Percentiles rank a stretch among this genome's conserved stretches.
Conservation (phyloP, 2,797 vertebrate genomes). For the Gymnothorax javanicus region DNA sequence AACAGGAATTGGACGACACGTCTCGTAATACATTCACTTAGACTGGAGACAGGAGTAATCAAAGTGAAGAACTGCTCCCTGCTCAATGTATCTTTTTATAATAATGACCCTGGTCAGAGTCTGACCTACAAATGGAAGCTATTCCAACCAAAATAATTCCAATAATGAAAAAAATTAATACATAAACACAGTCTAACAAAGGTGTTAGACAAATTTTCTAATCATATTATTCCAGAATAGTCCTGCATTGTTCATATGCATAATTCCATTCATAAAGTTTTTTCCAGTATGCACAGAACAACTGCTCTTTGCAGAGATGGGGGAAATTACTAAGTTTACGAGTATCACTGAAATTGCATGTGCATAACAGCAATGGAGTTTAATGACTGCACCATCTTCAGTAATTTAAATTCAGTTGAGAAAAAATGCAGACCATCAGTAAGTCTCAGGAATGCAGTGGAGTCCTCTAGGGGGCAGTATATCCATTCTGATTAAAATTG, state of each 20-base stretch:
- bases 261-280: background rate
- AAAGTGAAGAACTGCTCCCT: background rate
- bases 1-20: too few species aligned
- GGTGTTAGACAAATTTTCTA: background rate
- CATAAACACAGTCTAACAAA: too few species aligned
- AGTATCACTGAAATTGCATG: too few species aligned
- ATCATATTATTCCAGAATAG: background rate
- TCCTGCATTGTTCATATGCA: background rate
- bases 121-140: background rate
- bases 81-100: background rate
- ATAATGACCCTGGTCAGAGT: background rate
- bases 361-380: too few species aligned
- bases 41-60: background rate
- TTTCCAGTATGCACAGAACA: background rate
- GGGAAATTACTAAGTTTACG: background rate
- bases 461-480: constrained; percentile 4
- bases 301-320: background rate
- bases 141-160: background rate
- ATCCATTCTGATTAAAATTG: background rate
- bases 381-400: too few species aligned
- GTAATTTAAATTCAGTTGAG: too few species aligned
- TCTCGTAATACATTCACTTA: background rate
- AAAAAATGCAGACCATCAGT: background rate
- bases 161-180: too few species aligned
- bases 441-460: background rate